phyloP scores from a whole-genome alignment of 2,113 vertebrate species.

The Sisor rabdophorus region DNA sequence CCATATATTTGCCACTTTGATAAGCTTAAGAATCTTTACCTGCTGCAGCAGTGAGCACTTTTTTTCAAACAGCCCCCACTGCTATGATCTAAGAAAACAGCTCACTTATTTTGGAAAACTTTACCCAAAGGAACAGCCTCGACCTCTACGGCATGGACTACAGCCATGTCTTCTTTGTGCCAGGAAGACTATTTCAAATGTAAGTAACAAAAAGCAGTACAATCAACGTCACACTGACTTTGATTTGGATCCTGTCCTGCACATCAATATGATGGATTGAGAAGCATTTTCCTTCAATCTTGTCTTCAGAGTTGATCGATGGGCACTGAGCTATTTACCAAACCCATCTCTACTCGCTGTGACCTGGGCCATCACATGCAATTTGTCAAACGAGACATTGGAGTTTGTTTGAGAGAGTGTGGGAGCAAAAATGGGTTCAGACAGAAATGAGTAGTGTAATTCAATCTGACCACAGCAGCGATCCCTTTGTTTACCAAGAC shows the following conservation, averaged over 20 bases:
- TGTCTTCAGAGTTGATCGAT: slow-evolving; percentile 33
- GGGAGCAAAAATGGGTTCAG: slow-evolving; percentile 40
- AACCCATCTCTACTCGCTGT: slow-evolving; percentile 36
- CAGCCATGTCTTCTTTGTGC: background rate
- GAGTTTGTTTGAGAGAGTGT: slow-evolving; percentile 37
- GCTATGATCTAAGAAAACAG: slow-evolving; percentile 22
- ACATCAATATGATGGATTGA: slow-evolving; percentile 39
- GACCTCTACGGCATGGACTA: background rate
- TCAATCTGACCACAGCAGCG: slow-evolving; percentile 30
- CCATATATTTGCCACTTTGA: slow-evolving; percentile 27
- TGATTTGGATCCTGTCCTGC: slow-evolving; percentile 5
- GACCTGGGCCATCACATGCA: slow-evolving; percentile 33
- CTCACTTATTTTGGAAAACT: slow-evolving; percentile 15
- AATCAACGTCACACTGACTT: slow-evolving; percentile 12
- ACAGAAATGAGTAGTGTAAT: slow-evolving; percentile 40
- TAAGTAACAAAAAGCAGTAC: slow-evolving; percentile 15
- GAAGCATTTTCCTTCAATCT: slow-evolving; percentile 20
- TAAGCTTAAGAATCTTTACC: slow-evolving; percentile 20
- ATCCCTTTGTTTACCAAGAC: slow-evolving; percentile 35
- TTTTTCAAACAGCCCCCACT: background rate
- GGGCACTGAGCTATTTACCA: slow-evolving; percentile 32
- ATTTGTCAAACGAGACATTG: slow-evolving; percentile 41
- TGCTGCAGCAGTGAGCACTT: slow-evolving; percentile 2
- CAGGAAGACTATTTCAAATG: slow-evolving; percentile 23
- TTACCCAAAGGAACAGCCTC: background rate